phyloP scores from a whole-genome alignment of 2,888 invertebrate genomes.

The Teleogryllus oceanicus region DNA sequence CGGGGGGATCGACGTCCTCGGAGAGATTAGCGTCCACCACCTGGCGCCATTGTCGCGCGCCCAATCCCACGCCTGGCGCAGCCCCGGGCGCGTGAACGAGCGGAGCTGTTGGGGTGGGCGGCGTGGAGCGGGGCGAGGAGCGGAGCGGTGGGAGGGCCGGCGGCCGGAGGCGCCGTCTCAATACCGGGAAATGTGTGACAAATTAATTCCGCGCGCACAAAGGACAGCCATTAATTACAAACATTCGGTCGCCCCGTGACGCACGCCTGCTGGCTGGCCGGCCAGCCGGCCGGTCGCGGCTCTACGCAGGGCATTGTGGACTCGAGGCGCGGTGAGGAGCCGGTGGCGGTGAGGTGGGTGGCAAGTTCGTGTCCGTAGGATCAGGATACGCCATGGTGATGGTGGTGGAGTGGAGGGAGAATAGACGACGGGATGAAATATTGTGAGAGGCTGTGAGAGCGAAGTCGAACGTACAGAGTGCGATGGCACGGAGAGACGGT shows the following conservation, averaged over 20 bases:
- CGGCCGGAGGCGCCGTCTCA: background rate
- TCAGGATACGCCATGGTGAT: too few species aligned
- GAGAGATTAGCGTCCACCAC: background rate
- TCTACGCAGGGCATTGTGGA: background rate
- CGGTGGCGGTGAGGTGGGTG: background rate
- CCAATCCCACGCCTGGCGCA: too few species aligned
- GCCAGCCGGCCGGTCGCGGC: too few species aligned
- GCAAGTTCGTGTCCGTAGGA: too few species aligned
- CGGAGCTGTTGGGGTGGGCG: too few species aligned
- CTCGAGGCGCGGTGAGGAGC: background rate
- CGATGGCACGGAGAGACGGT: too few species aligned
- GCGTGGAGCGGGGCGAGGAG: too few species aligned
- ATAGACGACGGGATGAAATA: too few species aligned
- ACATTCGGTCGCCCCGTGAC: background rate
- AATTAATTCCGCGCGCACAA: background rate
- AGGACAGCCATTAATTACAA: conserved; percentile 5
- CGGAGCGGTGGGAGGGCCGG: background rate
- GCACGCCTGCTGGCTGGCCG: background rate
- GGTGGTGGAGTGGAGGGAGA: too few species aligned
- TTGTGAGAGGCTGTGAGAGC: too few species aligned
- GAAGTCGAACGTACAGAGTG: too few species aligned
- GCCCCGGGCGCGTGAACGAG: too few species aligned
- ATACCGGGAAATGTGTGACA: conserved; percentile 1
- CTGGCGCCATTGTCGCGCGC: background rate
- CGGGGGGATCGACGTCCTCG: background rate